phyloP scores from a whole-genome alignment of 2,797 vertebrate genomes.

The Bryconaethiops microstoma region DNA sequence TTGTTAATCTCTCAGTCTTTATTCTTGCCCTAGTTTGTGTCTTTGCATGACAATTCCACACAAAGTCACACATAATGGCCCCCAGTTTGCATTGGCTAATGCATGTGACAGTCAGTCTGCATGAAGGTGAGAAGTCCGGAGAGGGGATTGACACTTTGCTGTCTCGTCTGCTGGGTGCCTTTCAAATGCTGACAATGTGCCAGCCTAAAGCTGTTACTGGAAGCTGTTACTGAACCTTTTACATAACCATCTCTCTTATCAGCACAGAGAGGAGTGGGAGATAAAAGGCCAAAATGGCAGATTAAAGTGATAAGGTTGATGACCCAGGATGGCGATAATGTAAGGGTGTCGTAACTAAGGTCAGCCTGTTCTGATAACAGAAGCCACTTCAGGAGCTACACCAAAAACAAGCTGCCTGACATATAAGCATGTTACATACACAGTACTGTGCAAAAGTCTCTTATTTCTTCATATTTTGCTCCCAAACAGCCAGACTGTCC shows the following conservation, averaged over 20 bases:
- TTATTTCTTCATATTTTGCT: too few species aligned
- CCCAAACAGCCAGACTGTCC: too few species aligned
- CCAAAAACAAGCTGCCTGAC: too few species aligned
- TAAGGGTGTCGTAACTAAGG: background rate
- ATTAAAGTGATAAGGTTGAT: background rate
- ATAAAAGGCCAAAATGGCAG: background rate
- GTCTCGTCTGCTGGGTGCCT: background rate
- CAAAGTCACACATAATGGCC: too few species aligned
- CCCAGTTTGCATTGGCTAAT: background rate
- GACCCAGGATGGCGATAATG: background rate
- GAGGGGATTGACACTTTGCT: background rate
- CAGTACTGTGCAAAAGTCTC: too few species aligned
- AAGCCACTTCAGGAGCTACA: too few species aligned
- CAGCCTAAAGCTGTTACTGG: background rate
- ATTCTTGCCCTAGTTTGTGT: background rate
- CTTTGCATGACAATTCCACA: background rate
- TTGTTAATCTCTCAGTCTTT: background rate
- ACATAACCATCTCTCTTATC: constrained; percentile 15
- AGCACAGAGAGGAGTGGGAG: background rate
- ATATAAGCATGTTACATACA: too few species aligned
- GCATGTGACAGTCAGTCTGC: background rate
- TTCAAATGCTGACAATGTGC: background rate
- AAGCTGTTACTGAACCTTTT: constrained; percentile 6
- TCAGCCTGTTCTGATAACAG: background rate
- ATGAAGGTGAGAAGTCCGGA: background rate